phyloP scores from a whole-genome alignment of 1,140 invertebrate species.

The Panulirus ornatus region DNA sequence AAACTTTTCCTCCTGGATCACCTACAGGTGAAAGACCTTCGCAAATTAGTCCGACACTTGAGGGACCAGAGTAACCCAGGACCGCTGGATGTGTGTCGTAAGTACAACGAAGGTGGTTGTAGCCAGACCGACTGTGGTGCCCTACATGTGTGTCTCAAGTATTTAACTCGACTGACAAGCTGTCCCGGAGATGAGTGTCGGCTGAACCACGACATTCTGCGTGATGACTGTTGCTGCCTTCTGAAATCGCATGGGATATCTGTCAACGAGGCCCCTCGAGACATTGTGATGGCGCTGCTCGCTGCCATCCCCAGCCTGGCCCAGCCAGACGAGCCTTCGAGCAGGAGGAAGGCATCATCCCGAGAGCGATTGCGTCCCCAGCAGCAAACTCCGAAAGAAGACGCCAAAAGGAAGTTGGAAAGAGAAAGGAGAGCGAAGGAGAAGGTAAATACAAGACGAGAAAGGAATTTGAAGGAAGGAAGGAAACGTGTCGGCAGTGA shows the following conservation, averaged over 20 bases:
- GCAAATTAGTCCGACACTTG: not conserved
- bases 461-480: too few relatives aligned
- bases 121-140: not conserved
- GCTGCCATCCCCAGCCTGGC: conserved; percentile 13
- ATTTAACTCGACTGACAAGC: not conserved
- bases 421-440: too few relatives aligned
- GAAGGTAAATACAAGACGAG: too few relatives aligned
- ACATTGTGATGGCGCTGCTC: conserved; percentile 16
- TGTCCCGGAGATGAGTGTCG: conserved; percentile 24
- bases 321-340: not conserved
- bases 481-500: too few relatives aligned
- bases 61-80: not conserved
- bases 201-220: conserved; percentile 54
- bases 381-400: too few relatives aligned
- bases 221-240: conserved; percentile 15
- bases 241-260: conserved; percentile 24
- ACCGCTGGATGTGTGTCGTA: conserved; percentile 21
- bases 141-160: conserved; percentile 51
- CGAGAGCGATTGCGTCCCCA: too few relatives aligned
- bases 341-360: too few relatives aligned
- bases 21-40: not conserved
- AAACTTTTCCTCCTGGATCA: conserved; percentile 22
- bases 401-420: too few relatives aligned
- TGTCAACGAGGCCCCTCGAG: conserved; percentile 35
- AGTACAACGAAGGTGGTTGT: conserved; percentile 35